Evolutionary conservation across 2,888 invertebrate species (phyloP).

Genomic region (Eudemis profundana): DNA sequence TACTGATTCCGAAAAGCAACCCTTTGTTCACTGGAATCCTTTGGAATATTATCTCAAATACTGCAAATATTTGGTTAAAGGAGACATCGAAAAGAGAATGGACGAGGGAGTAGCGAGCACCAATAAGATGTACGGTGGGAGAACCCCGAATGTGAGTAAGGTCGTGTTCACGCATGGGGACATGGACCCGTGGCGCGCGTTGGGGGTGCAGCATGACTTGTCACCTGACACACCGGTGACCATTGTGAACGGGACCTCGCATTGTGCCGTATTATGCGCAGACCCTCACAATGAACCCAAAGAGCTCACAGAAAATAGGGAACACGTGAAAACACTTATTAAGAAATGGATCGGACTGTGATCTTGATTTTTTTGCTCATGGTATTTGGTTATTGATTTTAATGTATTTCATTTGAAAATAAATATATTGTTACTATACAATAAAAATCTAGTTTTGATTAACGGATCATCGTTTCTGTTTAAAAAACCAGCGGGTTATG

Average conservation of each 20-base stretch:
- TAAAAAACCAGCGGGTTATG: no score
- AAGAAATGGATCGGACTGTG: conserved; percentile 58
- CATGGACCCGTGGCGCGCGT: no score
- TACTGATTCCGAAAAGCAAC: conserved; percentile 82
- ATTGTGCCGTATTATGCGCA: no score
- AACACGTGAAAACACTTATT: conserved; percentile 67
- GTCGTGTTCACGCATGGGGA: no score
- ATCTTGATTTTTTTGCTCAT: no score
- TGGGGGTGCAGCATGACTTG: no score
- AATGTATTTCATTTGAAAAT: no score
- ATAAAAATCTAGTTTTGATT: no score
- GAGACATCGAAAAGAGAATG: conserved; percentile 66
- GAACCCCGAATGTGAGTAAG: conserved; percentile 84
- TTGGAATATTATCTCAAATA: conserved; percentile 70
- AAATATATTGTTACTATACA: no score
- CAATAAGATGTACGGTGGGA: not conserved
- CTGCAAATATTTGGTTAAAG: conserved; percentile 74
- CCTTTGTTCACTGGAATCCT: conserved; percentile 82
- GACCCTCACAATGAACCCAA: conserved; percentile 57
- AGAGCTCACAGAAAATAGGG: conserved; percentile 67
- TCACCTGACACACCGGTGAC: conserved; percentile 72
- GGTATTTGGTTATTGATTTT: no score
- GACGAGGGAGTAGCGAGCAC: conserved; percentile 68
- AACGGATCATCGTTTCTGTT: no score
- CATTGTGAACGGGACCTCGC: conserved; percentile 3